Base-by-base conservation (phyloP, 2,113 vertebrate species). In the Neodon shergylaensis region DNA sequence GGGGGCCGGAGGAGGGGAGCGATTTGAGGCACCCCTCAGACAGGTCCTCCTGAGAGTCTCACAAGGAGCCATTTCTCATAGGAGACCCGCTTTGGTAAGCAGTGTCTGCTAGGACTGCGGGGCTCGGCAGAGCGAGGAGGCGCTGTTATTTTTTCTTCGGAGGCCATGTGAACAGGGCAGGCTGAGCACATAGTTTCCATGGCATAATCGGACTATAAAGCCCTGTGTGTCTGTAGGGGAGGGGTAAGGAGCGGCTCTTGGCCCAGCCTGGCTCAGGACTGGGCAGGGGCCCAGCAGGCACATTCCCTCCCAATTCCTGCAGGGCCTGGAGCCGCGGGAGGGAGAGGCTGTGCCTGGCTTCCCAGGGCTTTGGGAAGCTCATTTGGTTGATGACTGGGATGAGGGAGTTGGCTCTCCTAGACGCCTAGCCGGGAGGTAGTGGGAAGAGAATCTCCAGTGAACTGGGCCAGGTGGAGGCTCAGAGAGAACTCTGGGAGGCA, bases 81-180 rank as follows among this genome's bases (percentile, higher is more conserved):
- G 42, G 86, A 92, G 78, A 49, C 93, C 68, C 28, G 52, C 88
- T 91, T 81, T 83, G 93, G 92, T 88, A 28, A 82, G 22, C 66
- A n/a, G 47, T 85, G 88, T 72, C 92, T 81, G 87, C 54, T 47
- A 85, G 93, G 93, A 72, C 92, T 89, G 95, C 92, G 89, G 83
- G 92, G 95, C 94, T 97, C 97, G 96, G 97, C 97, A 96, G 68
- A 77, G 61, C 42, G 54, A 94, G 92, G 86, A 89, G 63, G 52
- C 94, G 36, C 88, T 96, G 90, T 95, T 97, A 91, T 97, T 97
- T 95, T 88, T 97, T 91, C 94, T 91, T 92, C 94, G 0, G 72
- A 96, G 97, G 95, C 97, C 97, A 97, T 98, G 97, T 97, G 97
- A 98, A 98, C 79, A 0, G 96, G 96, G 96, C 97, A 92, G 92